Evolutionary conservation across 2,888 invertebrate species (phyloP).

Genomic region (Dryobota labecula): DNA sequence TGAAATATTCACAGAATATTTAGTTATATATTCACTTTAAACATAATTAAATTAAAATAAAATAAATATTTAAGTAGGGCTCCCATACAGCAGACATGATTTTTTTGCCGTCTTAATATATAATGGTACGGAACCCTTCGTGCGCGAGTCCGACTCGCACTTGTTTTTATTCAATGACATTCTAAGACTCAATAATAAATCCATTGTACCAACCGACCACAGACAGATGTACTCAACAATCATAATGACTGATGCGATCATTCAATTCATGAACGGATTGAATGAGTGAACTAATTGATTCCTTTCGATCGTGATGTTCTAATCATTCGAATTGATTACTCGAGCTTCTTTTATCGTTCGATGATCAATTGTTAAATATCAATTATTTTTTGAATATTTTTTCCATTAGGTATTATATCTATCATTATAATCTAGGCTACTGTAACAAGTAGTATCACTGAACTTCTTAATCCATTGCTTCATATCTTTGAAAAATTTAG

Average conservation of each 20-base stretch:
- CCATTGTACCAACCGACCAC: constrained; percentile 25
- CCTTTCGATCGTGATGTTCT: constrained; percentile 52
- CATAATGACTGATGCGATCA: constrained; percentile 50
- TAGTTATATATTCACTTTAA: no score
- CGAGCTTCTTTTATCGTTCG: constrained; percentile 38
- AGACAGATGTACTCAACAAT: constrained; percentile 31
- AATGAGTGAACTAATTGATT: constrained; percentile 64
- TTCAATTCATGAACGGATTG: constrained; percentile 52
- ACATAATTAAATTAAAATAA: no score
- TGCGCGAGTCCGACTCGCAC: no score
- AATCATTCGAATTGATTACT: constrained; percentile 61
- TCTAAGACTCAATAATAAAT: constrained; percentile 7
- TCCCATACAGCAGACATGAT: no score
- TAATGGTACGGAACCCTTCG: no score
- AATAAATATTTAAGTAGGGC: no score
- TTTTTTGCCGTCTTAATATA: no score
- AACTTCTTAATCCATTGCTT: no score
- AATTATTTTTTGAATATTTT: constrained; percentile 5
- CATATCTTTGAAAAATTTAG: no score
- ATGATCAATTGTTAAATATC: constrained; percentile 37
- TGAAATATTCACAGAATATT: no score
- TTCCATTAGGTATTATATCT: background rate
- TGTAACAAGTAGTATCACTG: no score
- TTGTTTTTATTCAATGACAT: background rate
- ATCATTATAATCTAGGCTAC: background rate